phyloP scores from a whole-genome alignment of 2,113 vertebrate genomes.

The Periophthalmus modestus region DNA sequence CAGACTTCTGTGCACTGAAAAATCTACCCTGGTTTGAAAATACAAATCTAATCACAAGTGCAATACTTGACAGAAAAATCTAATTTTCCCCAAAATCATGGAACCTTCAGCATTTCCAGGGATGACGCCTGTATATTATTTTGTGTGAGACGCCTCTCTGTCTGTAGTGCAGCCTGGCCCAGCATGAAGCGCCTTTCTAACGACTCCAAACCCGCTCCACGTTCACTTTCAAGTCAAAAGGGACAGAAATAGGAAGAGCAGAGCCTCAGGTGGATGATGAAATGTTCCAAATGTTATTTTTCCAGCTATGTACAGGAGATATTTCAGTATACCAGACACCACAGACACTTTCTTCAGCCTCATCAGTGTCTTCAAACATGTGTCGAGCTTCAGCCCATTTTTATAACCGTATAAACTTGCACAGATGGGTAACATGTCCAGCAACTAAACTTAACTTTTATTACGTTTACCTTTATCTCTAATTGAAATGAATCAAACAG shows the following conservation, averaged over 20 bases:
- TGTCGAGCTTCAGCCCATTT: neutral
- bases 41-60: neutral
- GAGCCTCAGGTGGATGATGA: constrained; percentile 35
- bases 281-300: constrained; percentile 16
- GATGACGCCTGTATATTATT: neutral
- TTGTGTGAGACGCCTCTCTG: neutral
- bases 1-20: neutral
- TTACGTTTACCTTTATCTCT: neutral
- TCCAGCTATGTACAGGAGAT: constrained; percentile 8
- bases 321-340: constrained; percentile 3
- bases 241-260: constrained; percentile 19
- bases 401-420: neutral
- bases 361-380: neutral
- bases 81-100: neutral
- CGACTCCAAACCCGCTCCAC: constrained; percentile 23
- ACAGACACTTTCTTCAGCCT: neutral
- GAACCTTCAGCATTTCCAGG: neutral
- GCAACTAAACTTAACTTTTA: neutral
- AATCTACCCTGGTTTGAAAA: neutral
- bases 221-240: constrained; percentile 30
- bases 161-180: constrained; percentile 20
- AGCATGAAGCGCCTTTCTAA: constrained; percentile 24
- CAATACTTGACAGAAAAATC: neutral
- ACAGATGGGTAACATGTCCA: too few relatives aligned
- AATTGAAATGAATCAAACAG: neutral